Evolutionary conservation across 2,888 invertebrate genomes (phyloP).

Genomic region (Scelioninae gen. 2): DNA sequence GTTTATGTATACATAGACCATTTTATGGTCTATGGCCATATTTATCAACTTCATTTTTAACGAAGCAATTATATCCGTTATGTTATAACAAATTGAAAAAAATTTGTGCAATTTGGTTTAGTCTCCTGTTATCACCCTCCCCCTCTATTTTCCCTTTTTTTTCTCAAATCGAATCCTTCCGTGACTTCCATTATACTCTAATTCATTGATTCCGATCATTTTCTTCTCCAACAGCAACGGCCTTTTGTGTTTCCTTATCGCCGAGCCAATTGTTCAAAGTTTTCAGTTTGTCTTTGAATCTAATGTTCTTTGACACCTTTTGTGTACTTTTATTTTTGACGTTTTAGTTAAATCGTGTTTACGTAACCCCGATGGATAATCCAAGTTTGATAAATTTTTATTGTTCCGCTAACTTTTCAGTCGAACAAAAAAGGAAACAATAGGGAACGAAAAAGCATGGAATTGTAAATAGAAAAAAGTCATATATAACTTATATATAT

Average conservation of each 20-base stretch:
- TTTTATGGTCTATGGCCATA: no score
- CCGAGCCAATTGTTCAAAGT: conserved; percentile 44
- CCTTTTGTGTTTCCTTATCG: conserved; percentile 47
- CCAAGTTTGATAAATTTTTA: background rate
- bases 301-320: conserved; percentile 50
- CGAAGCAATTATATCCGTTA: no score
- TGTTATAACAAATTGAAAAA: no score
- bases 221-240: conserved; percentile 23
- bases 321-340: conserved; percentile 35
- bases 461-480: no score
- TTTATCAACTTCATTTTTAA: no score
- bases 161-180: conserved; percentile 27
- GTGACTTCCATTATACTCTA: conserved; percentile 37
- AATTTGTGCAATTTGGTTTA: no score
- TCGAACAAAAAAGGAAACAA: background rate
- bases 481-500: no score
- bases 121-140: background rate
- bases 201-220: conserved; percentile 48
- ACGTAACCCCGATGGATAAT: conserved; percentile 18
- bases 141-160: background rate
- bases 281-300: conserved; percentile 48
- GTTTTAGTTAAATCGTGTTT: conserved; percentile 39
- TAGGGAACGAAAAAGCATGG: no score
- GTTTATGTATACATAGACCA: no score
- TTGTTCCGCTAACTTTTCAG: background rate